Evolutionary conservation across 2,797 vertebrate species (phyloP).

Genomic region (Malacoraja senta): DNA sequence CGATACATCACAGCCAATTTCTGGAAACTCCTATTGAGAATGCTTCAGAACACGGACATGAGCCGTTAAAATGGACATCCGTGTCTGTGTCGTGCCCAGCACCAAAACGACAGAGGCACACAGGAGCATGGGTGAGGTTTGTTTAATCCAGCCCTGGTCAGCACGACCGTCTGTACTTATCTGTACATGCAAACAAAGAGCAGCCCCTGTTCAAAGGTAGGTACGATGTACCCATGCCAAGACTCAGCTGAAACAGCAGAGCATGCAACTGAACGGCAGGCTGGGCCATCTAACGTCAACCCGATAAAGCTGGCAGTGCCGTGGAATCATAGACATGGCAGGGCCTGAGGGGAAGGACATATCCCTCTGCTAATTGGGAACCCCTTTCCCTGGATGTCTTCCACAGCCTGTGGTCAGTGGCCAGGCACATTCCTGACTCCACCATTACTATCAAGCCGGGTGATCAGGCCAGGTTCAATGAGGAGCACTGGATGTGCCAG

Average conservation of each 20-base stretch:
- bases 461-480: too few relatives aligned
- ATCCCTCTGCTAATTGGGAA: neutral
- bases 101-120: slow-evolving; percentile 49
- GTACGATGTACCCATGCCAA: neutral
- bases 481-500: too few relatives aligned
- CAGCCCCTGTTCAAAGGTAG: slow-evolving; percentile 8
- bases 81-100: slow-evolving; percentile 43
- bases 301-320: neutral
- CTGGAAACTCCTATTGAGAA: neutral
- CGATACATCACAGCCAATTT: slow-evolving; percentile 43
- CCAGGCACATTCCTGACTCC: too few relatives aligned
- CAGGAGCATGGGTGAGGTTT: neutral
- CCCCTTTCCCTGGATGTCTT: neutral
- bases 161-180: neutral
- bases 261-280: neutral
- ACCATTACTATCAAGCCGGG: too few relatives aligned
- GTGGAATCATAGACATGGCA: neutral
- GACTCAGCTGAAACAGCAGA: neutral
- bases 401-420: too few relatives aligned
- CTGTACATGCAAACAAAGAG: slow-evolving; percentile 1
- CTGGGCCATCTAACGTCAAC: neutral
- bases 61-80: slow-evolving; percentile 37
- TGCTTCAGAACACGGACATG: neutral
- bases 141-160: neutral
- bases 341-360: neutral